Percentiles rank a stretch among this genome's conserved stretches.
Evolutionary conservation across 2,113 vertebrate species (phyloP).

Genomic region (Clarias magur): DNA sequence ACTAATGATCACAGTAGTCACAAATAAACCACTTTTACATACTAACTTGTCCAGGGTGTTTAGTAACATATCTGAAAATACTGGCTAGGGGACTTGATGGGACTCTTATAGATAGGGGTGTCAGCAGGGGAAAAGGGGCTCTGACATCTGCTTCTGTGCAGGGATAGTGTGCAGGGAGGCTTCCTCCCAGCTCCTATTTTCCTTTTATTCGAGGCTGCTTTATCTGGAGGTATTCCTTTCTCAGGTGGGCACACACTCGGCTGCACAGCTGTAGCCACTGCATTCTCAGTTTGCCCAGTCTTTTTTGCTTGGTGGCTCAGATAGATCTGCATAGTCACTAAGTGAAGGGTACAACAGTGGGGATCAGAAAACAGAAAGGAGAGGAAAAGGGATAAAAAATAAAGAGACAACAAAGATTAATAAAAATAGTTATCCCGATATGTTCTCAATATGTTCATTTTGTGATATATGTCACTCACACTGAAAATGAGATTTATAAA

Average conservation of each 20-base stretch:
- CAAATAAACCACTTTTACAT: neutral
- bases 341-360: conserved; percentile 61
- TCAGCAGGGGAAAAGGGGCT: conserved; percentile 62
- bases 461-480: neutral
- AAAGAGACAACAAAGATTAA: neutral
- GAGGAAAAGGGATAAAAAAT: neutral
- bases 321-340: conserved; percentile 81
- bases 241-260: conserved; percentile 54
- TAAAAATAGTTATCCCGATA: neutral
- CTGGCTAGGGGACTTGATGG: conserved; percentile 77
- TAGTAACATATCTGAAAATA: conserved; percentile 82
- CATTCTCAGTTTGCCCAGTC: conserved; percentile 73
- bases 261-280: conserved; percentile 59
- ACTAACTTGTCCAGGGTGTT: conserved; percentile 13
- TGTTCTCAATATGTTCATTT: neutral
- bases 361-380: neutral
- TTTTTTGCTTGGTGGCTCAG: conserved; percentile 77
- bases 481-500: neutral
- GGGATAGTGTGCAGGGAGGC: conserved; percentile 70
- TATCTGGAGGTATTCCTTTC: neutral
- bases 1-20: neutral
- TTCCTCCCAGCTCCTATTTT: conserved; percentile 48
- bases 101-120: conserved; percentile 75
- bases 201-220: conserved; percentile 6
- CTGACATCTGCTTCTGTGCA: conserved; percentile 74